These are phyloP conservation scores for Cephalopholis sonnerati DNA, from an alignment of 2,113 vertebrate species.

Conservation along the genomic window DNA sequence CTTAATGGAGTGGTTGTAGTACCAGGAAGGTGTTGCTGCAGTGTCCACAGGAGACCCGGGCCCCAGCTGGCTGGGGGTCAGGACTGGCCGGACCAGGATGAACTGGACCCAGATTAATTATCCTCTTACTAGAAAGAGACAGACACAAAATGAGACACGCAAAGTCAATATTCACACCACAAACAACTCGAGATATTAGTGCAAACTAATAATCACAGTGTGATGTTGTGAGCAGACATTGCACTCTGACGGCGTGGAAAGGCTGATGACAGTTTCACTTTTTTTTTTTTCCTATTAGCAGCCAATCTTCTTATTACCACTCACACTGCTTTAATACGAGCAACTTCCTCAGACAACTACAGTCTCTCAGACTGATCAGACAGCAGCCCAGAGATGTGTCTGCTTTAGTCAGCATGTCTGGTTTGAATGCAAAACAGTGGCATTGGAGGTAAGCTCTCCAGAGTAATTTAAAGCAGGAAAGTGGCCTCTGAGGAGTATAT, in stretches of 20 bases:
- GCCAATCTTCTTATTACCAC: conserved; percentile 33
- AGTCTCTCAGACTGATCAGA: conserved; percentile 41
- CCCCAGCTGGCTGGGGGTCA: conserved; percentile 91
- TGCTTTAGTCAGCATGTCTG: conserved; percentile 50
- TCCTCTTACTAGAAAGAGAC: conserved; percentile 88
- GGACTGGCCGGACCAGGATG: conserved; percentile 92
- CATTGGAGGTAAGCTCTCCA: conserved; percentile 1
- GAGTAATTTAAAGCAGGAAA: conserved; percentile 10
- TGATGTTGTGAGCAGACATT: conserved; percentile 1
- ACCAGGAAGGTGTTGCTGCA: conserved; percentile 95
- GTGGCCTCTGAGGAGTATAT: not conserved
- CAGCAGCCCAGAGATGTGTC: conserved; percentile 20
- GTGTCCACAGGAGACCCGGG: conserved; percentile 93
- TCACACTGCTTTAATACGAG: conserved; percentile 25
- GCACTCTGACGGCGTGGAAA: not conserved
- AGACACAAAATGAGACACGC: not conserved
- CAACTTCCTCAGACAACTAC: conserved; percentile 5
- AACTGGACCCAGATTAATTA: conserved; percentile 94
- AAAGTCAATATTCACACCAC: conserved; percentile 29
- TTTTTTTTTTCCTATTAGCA: conserved; percentile 17
- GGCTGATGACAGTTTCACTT: conserved; percentile 9
- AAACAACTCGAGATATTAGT: not conserved
- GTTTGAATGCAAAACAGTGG: conserved; percentile 45
- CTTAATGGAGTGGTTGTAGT: not conserved
- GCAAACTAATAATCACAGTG: conserved; percentile 9